Evolutionary conservation across 2,888 invertebrate species (phyloP), one percentile per base, ranked within the genome.

Genomic region (Dendrolimus pini): DNA sequence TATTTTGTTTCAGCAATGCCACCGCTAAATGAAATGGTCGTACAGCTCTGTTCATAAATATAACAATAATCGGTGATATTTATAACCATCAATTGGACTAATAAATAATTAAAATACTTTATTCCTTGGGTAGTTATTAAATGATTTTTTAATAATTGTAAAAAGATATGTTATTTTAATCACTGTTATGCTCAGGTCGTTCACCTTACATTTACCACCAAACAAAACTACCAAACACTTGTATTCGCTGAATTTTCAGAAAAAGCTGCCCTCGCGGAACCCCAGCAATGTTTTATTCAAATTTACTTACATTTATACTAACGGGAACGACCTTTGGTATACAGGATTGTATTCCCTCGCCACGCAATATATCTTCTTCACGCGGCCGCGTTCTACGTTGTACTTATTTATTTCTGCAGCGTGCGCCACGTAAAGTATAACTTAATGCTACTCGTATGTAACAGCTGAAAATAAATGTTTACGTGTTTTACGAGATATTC

Each of bases 251-350:
- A 47, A 56, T 57, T 54, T 56, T 53, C 41, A 55, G 56, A 64
- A 72, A 71, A 74, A 69, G 62, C 64, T 65, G 61, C 61, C 65
- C 64, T 66, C 65, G 66, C 65, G 75, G 63, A 74, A 64, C 70
- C 70, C 75, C 69, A 61, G 72, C 71, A 71, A 89, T 90, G 89
- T 90, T 89, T 90, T 90, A 90, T 90, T 90, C 89, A 90, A 90
- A 90, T 90, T 90, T 90, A 90, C 90, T 89, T 89, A 90, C 89
- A 89, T 89, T 90, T 88, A 80, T 84, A 88, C 87, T 89, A 90
- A 90, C 87, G 87, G 82, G 78, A 80, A 82, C 85, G 89, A 90
- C 89, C 90, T 89, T 77, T 82, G 85, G 78, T 80, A 78, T 75
- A 75, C 83, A 68, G 85, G 82, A 85, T 85, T 84, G 89, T 88